These are phyloP conservation scores for Pachycephus smyrnensis DNA, from an alignment of 2,888 invertebrate species.

Conservation along the genomic window DNA sequence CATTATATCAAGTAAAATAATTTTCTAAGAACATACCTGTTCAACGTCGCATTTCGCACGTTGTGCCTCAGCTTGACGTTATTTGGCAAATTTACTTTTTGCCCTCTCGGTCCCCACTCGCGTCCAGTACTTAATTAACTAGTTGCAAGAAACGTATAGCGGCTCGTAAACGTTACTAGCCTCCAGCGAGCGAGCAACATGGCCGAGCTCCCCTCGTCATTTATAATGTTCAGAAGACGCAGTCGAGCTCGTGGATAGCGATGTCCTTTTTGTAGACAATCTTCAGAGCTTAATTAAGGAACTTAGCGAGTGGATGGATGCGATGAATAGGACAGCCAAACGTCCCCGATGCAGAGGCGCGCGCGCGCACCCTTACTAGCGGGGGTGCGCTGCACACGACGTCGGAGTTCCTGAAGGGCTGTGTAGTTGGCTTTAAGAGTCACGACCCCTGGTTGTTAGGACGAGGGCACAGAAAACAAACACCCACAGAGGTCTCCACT, in stretches of 20 bases:
- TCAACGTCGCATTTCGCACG: neutral
- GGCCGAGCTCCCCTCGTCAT: constrained; percentile 12
- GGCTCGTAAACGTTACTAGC: constrained; percentile 25
- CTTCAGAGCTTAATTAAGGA: constrained; percentile 66
- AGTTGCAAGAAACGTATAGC: constrained; percentile 35
- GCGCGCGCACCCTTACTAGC: constrained; percentile 23
- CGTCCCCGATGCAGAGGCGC: constrained; percentile 38
- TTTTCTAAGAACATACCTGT: neutral
- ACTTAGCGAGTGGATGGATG: constrained; percentile 62
- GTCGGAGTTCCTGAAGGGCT: constrained; percentile 9
- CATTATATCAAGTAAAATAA: neutral
- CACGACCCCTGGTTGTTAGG: constrained; percentile 39
- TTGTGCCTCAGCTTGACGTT: neutral
- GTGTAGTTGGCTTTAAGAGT: constrained; percentile 46
- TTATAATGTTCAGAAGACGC: constrained; percentile 23
- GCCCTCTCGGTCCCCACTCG: constrained; percentile 21
- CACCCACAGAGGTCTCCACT: constrained; percentile 25
- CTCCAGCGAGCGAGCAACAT: neutral
- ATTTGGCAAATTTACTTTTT: constrained; percentile 25
- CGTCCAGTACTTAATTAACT: constrained; percentile 47
- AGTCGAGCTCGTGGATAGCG: constrained; percentile 36
- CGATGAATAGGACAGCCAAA: constrained; percentile 63
- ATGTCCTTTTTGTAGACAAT: constrained; percentile 65
- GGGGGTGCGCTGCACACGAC: constrained; percentile 11
- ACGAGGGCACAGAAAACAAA: constrained; percentile 49